Evolutionary conservation across 1,140 invertebrate species (phyloP).

Genomic region (Euglossa dilemma): DNA sequence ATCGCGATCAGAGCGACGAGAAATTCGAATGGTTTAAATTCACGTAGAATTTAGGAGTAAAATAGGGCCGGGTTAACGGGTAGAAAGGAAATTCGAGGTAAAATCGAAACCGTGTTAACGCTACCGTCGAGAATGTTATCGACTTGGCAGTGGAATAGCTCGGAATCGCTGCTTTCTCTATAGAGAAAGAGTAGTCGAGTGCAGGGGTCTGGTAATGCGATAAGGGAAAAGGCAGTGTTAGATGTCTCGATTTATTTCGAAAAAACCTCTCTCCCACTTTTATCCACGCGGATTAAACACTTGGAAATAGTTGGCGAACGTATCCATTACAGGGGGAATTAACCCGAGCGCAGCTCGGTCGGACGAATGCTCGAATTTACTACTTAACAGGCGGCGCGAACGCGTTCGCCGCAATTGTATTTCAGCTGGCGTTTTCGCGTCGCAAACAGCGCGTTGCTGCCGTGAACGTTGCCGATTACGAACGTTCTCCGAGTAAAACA

Average conservation of each 20-base stretch:
- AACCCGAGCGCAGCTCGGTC: neutral
- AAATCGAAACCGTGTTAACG: too few species aligned
- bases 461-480: slow-evolving; percentile 30
- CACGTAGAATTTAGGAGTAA: too few species aligned
- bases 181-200: too few species aligned
- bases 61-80: too few species aligned
- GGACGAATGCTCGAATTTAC: neutral
- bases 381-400: neutral
- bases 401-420: neutral
- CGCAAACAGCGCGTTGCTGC: neutral
- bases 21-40: too few species aligned
- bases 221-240: too few species aligned
- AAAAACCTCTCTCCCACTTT: neutral
- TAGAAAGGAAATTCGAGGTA: too few species aligned
- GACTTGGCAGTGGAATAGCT: too few species aligned
- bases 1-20: too few species aligned
- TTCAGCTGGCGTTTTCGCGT: neutral
- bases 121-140: too few species aligned
- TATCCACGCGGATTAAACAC: neutral
- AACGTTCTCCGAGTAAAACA: slow-evolving; percentile 8
- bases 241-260: neutral
- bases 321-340: neutral
- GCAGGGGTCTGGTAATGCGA: too few species aligned
- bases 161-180: too few species aligned
- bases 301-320: neutral